These are phyloP conservation scores for Cheirogaleus major DNA, from an alignment of 2,797 vertebrate genomes.

Conservation along the genomic window DNA sequence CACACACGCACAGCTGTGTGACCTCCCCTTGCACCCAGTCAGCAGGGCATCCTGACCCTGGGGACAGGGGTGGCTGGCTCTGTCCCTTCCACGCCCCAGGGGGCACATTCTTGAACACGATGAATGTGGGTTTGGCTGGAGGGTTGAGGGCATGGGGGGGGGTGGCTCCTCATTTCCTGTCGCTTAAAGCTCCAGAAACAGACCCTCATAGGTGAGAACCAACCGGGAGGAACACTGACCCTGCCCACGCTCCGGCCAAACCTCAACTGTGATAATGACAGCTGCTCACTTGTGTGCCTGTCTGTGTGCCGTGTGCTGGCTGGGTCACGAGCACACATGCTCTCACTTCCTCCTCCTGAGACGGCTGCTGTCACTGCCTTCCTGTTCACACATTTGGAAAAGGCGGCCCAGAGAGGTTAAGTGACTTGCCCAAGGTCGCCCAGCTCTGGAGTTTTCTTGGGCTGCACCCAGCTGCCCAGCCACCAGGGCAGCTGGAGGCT, in stretches of 20 bases:
- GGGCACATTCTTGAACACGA: neutral
- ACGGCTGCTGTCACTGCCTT: neutral
- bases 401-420: neutral
- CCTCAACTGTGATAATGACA: neutral
- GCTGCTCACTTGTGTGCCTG: too few species aligned
- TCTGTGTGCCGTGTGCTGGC: neutral
- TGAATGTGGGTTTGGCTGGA: neutral
- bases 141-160: too few species aligned
- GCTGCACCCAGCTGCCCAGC: neutral
- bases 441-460: neutral
- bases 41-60: neutral
- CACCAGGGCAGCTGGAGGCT: neutral
- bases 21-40: neutral
- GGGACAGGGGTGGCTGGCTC: neutral
- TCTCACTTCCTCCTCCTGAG: neutral
- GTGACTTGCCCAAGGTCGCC: neutral
- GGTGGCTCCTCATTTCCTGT: neutral
- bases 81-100: neutral
- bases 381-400: neutral
- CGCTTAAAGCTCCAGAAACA: neutral
- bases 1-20: neutral
- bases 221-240: neutral
- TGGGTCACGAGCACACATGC: neutral
- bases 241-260: neutral
- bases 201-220: neutral